Evolutionary conservation across 2,797 vertebrate species (phyloP).

Genomic region (Falco novaeseelandiae): DNA sequence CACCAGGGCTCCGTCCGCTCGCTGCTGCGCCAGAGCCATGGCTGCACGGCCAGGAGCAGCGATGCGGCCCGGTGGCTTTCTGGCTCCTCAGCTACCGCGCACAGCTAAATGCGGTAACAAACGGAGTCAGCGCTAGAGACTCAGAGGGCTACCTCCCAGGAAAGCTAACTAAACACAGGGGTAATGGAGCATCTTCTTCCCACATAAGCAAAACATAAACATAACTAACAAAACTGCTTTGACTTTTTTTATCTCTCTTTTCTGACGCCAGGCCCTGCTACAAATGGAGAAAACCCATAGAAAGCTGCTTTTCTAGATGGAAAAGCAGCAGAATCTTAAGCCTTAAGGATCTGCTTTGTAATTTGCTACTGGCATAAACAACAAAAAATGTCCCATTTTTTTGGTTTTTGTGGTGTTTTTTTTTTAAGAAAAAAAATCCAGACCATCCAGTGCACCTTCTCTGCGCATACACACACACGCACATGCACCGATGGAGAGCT

Average conservation of each 20-base stretch:
- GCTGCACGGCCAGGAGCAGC: fast-evolving
- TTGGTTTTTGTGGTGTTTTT: not conserved
- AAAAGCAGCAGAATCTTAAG: slow-evolving; percentile 11
- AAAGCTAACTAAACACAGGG: not conserved
- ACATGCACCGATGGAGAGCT: slow-evolving; percentile 4
- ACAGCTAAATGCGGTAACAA: not conserved
- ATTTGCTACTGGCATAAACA: slow-evolving; percentile 58
- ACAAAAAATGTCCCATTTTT: slow-evolving; percentile 44
- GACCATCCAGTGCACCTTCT: slow-evolving; percentile 2
- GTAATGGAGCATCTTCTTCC: slow-evolving; percentile 62
- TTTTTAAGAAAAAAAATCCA: slow-evolving; percentile 11
- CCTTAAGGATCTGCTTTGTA: slow-evolving; percentile 28
- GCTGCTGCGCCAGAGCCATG: fast-evolving
- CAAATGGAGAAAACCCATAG: not conserved
- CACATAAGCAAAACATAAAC: slow-evolving; percentile 37
- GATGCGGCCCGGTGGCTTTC: not conserved
- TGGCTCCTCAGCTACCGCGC: not conserved
- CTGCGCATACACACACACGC: not conserved
- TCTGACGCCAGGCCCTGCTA: slow-evolving; percentile 39
- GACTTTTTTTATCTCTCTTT: not conserved
- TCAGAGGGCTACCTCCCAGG: not conserved
- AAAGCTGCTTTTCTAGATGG: not conserved
- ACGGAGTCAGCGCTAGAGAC: fast-evolving
- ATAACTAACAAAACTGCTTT: slow-evolving; percentile 36
- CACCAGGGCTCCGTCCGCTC: not conserved